These are phyloP conservation scores for Amblyopsis rosae DNA, from an alignment of 2,113 vertebrate genomes.

Conservation along the genomic window DNA sequence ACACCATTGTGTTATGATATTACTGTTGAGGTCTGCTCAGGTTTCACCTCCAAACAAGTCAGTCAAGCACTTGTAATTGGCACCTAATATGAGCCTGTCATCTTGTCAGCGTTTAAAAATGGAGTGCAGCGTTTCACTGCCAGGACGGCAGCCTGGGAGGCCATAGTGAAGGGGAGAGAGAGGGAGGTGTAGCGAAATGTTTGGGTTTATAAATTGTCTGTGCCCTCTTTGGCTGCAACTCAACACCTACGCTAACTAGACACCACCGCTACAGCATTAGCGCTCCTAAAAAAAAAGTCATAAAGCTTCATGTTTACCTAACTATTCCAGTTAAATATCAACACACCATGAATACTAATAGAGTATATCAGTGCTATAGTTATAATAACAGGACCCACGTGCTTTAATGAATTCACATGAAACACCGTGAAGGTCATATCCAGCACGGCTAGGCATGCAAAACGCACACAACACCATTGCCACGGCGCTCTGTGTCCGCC, in stretches of 20 bases:
- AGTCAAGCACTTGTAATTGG: slow-evolving; percentile 62
- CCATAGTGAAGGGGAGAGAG: slow-evolving; percentile 1
- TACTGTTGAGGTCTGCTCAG: slow-evolving; percentile 63
- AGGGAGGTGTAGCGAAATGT: background rate
- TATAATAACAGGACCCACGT: background rate
- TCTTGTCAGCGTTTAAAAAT: slow-evolving; percentile 51
- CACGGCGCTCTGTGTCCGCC: background rate
- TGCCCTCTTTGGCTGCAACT: background rate
- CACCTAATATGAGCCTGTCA: slow-evolving; percentile 68
- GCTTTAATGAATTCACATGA: slow-evolving; percentile 5
- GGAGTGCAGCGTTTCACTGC: slow-evolving; percentile 32
- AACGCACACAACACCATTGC: background rate
- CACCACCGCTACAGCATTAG: background rate
- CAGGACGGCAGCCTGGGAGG: slow-evolving; percentile 22
- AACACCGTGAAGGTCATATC: background rate
- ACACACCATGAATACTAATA: too few species aligned
- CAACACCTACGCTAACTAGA: background rate
- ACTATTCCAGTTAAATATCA: too few species aligned
- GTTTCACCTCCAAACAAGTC: slow-evolving; percentile 63
- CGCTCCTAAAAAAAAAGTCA: background rate
- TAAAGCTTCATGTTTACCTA: too few species aligned
- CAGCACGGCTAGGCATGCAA: background rate
- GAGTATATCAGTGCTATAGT: too few species aligned
- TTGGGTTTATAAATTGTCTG: slow-evolving; percentile 12
- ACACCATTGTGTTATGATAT: slow-evolving; percentile 57